These are phyloP conservation scores for Felis chaus DNA, from an alignment of 2,113 vertebrate genomes.

Conservation along the genomic window DNA sequence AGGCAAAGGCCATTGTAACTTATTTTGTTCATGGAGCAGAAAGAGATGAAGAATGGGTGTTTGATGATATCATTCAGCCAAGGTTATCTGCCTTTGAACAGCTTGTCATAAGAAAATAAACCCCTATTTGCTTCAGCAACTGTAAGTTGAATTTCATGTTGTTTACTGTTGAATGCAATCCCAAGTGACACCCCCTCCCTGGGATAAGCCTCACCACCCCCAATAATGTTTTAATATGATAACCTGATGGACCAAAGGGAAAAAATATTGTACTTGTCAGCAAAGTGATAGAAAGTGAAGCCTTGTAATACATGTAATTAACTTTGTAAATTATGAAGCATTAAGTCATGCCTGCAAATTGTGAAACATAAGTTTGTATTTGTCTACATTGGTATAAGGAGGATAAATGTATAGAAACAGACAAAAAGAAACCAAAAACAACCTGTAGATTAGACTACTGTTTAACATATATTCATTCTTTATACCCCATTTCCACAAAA, in stretches of 20 bases:
- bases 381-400: constrained; percentile 8
- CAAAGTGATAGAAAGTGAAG: constrained; percentile 36
- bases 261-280: constrained; percentile 50
- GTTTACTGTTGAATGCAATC: constrained; percentile 58
- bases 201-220: neutral
- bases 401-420: constrained; percentile 4
- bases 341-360: constrained; percentile 39
- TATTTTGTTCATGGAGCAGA: neutral
- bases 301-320: constrained; percentile 32
- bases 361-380: constrained; percentile 36
- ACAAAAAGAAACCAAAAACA: neutral
- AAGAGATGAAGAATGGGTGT: neutral
- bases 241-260: neutral
- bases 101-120: constrained; percentile 38
- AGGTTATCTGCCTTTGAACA: constrained; percentile 1
- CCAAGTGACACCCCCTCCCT: neutral
- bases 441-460: neutral
- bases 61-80: neutral
- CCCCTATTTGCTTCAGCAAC: constrained; percentile 22
- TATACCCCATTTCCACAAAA: neutral
- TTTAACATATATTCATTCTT: constrained; percentile 9
- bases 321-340: constrained; percentile 22
- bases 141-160: constrained; percentile 34
- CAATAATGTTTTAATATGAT: constrained; percentile 39
- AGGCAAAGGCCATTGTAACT: neutral